Evolutionary conservation across 2,797 vertebrate genomes (phyloP), one percentile per base, ranked within the genome.

Genomic region (Enteromius trimaculatus): DNA sequence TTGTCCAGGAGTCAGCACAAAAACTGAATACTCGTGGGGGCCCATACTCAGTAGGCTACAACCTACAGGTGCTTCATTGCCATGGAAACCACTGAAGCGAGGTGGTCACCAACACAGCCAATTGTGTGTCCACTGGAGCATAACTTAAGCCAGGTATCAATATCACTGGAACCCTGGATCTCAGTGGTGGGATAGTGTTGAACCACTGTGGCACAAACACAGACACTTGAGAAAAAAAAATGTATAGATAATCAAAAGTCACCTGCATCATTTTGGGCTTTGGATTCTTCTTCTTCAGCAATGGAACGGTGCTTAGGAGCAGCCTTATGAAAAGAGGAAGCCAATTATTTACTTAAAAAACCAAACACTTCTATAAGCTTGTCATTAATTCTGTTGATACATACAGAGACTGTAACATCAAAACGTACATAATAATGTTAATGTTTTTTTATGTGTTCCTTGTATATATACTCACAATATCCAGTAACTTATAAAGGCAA

Each of bases 401-500:
- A 37, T 23, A 6, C 2, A 66, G n/a, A 79, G 34, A 1, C n/a
- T 69, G 39, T 16, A 21, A 4, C 26, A 62, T 34, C 55, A 62
- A 72, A 72, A 44, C 0, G 0, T 16, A 44, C 1, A 49, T 71
- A 49, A 70, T 37, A 6, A 29, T n/a, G 47, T 1, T 26, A 29
- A 23, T 55, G 1, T 29, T 47, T 19, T 17, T 3, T 23, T 13
- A 64, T 39, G 16, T 39, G 9, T n/a, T 19, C 6, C 23, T 31
- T 9, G 26, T 10, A 74, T 69, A 19, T 31, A 71, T 84, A 94
- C 95, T 95, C 88, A 96, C 95, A 89, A 95, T 95, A 84, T 94
- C 93, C 89, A 96, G 89, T 85, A 96, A 90, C 88, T 90, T 94
- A 87, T 94, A 91, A 68, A 95, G 92, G 89, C 94, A 95, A 87